Conservation (phyloP, 2,888 invertebrate genomes). For the Pheosia gnoma region DNA sequence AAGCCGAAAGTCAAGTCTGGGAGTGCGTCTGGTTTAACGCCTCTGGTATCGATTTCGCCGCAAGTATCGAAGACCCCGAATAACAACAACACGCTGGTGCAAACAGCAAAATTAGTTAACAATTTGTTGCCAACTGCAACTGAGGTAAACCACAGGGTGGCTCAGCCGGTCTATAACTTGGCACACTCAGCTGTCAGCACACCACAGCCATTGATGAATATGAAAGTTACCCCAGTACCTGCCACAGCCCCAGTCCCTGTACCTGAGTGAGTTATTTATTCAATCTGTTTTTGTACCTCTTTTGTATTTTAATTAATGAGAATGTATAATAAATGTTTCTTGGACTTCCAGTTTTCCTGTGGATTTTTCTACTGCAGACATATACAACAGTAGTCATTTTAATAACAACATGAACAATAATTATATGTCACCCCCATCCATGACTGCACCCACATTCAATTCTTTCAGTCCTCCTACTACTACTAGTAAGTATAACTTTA, state of each 20-base stretch:
- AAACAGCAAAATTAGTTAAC: conserved; percentile 62
- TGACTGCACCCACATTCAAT: conserved; percentile 66
- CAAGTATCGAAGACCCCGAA: conserved; percentile 53
- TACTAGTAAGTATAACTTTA: conserved; percentile 58
- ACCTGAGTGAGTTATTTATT: conserved; percentile 68
- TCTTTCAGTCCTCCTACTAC: conserved; percentile 57
- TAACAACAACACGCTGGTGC: conserved; percentile 61
- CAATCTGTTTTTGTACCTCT: neutral
- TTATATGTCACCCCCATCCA: conserved; percentile 66
- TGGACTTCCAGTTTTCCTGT: conserved; percentile 84
- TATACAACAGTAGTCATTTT: conserved; percentile 86
- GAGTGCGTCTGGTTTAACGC: conserved; percentile 51
- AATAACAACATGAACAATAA: conserved; percentile 70
- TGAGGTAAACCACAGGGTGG: conserved; percentile 64
- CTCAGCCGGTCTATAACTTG: conserved; percentile 50
- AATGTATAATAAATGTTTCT: neutral
- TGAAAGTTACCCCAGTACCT: conserved; percentile 42
- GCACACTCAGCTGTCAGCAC: conserved; percentile 15
- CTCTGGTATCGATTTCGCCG: conserved; percentile 72
- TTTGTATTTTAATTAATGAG: neutral
- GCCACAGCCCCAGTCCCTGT: conserved; percentile 49
- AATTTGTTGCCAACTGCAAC: conserved; percentile 52
- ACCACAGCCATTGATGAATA: conserved; percentile 54
- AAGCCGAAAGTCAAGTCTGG: conserved; percentile 65
- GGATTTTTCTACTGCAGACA: conserved; percentile 88